Evolutionary conservation across 2,113 vertebrate species (phyloP), one percentile per base, ranked within the genome.

Genomic region (Chiloscyllium plagiosum): DNA sequence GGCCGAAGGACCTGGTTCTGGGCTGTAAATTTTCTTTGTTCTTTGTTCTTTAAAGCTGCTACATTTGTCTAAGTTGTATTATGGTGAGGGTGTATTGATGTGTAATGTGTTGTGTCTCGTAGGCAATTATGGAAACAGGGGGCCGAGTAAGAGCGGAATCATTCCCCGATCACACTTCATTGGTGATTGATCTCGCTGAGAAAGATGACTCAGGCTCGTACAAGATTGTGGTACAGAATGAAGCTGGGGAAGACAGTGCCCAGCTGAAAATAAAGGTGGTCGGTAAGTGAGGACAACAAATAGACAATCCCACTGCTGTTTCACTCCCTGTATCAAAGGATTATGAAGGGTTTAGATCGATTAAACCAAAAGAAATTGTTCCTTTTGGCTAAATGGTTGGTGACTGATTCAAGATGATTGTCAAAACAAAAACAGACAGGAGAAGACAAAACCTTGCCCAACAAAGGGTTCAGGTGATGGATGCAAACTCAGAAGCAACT

Each of bases 211-310:
- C 98, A 0, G 99, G 99, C 7, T 97, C 98, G 96, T 99, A 99
- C 96, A 98, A 98, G 96, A 99, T 99, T 87, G 97, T 98, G 8
- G 97, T 99, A 89, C 99, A 99, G 97, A 99, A 99, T 26, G 99
- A 99, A 96, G 99, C 99, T 69, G 99, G 99, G 70, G 98, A 99
- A 96, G 99, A 98, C 80, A 97, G 98, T 2, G 99, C 98, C 93
- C 97, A 97, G 37, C 97, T 99, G 97, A 99, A 98, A 96, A 97
- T 99, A 96, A 99, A 99, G 97, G 99, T 99, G 95, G 99, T 99
- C 68, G 99, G 99, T 99, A 97, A 99, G 98, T 97, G 2, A 0
- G 26, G 26, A 1, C 2, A 42, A 22, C 19, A 69, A 29, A 61
- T 1, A 61, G 89, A 1, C 13, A 37, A 15, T 42, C 2, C 42